phyloP scores from a whole-genome alignment of 1,140 invertebrate genomes.

The Zaprionus taronus region DNA sequence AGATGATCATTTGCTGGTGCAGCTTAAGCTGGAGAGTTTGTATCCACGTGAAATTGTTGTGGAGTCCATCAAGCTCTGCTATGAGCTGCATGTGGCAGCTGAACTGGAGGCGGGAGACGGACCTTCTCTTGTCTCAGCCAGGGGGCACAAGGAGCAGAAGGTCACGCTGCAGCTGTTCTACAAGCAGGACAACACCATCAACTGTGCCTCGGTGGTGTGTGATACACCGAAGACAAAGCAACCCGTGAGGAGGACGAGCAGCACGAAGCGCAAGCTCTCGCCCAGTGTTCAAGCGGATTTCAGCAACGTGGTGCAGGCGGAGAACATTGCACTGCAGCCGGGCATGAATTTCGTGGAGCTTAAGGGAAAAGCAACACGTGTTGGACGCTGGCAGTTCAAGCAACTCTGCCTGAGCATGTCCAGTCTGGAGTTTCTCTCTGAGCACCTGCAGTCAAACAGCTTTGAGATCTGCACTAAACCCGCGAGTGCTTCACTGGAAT shows the following conservation, averaged over 20 bases:
- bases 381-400: slow-evolving; percentile 81
- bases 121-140: slow-evolving; percentile 15
- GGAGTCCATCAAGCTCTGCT: slow-evolving; percentile 85
- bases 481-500: slow-evolving; percentile 84
- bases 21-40: slow-evolving; percentile 86
- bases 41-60: slow-evolving; percentile 87
- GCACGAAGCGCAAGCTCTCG: slow-evolving; percentile 85
- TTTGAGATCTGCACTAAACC: slow-evolving; percentile 85
- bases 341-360: slow-evolving; percentile 90
- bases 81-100: slow-evolving; percentile 84
- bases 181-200: slow-evolving; percentile 91
- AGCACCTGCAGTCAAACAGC: slow-evolving; percentile 79
- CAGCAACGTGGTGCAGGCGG: slow-evolving; percentile 86
- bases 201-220: slow-evolving; percentile 88
- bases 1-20: slow-evolving; percentile 86
- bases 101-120: slow-evolving; percentile 38
- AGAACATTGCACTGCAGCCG: slow-evolving; percentile 87
- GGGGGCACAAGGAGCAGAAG: slow-evolving; percentile 59
- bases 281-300: slow-evolving; percentile 88
- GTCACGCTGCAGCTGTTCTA: slow-evolving; percentile 89
- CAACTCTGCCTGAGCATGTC: slow-evolving; percentile 80
- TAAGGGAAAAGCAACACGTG: slow-evolving; percentile 86
- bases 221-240: slow-evolving; percentile 86
- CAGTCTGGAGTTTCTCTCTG: slow-evolving; percentile 88
- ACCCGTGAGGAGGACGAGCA: slow-evolving; percentile 76